These are phyloP conservation scores for Meta bourneti DNA, from an alignment of 2,888 invertebrate genomes.

Conservation along the genomic window DNA sequence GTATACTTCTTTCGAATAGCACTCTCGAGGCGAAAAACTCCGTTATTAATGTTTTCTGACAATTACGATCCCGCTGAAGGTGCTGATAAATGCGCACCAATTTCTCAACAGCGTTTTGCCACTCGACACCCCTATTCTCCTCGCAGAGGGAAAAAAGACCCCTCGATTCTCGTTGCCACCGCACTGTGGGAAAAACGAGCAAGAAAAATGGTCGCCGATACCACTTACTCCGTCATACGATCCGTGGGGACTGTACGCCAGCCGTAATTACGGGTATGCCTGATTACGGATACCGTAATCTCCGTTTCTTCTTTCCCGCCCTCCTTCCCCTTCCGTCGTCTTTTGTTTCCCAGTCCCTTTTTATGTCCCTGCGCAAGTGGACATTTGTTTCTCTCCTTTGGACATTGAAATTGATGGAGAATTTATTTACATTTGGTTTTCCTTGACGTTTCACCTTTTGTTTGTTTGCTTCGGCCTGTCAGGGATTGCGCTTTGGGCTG, in stretches of 20 bases:
- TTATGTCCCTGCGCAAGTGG: background rate
- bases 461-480: background rate
- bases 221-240: conserved; percentile 28
- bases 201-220: conserved; percentile 55
- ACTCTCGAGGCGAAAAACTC: background rate
- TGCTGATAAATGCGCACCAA: conserved; percentile 12
- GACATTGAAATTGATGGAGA: conserved; percentile 50
- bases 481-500: background rate
- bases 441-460: background rate
- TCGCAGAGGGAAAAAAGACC: conserved; percentile 1
- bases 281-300: conserved; percentile 51
- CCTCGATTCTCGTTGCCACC: conserved; percentile 26
- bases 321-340: background rate
- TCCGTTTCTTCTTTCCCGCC: conserved; percentile 6
- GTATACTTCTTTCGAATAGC: no score
- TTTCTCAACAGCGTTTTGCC: conserved; percentile 29
- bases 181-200: conserved; percentile 41
- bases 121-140: background rate
- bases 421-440: conserved; percentile 40
- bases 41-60: background rate
- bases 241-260: conserved; percentile 2
- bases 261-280: conserved; percentile 48
- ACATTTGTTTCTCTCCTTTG: conserved; percentile 14
- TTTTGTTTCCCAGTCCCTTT: background rate
- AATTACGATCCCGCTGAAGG: background rate